Base-by-base conservation (phyloP, 2,113 vertebrate species). In the Callithrix jacchus region DNA sequence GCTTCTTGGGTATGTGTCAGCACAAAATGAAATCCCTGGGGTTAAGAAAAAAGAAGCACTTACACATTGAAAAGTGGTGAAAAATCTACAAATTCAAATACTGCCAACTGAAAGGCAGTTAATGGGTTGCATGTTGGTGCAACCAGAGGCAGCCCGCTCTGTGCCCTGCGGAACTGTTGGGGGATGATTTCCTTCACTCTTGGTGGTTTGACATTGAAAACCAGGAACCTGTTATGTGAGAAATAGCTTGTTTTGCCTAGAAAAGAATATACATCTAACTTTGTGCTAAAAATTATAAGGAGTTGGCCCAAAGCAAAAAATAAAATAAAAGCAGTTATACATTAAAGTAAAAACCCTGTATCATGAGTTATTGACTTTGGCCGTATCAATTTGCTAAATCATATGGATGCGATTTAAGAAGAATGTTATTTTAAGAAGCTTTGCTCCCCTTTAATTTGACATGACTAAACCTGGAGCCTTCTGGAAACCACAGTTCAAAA, bases 351-450 rank as follows among this genome's bases (percentile, higher is more conserved):
- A 97, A 97, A 97, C 97, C 92, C 87, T 97, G 89, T 95, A 97
- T 98, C 98, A 98, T 98, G 98, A 98, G 98, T 98, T 99, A 98
- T 98, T 98, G 98, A 98, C 98, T 98, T 98, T 98, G 98, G 98
- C 98, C 88, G 61, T 98, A 97, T 96, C 96, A 98, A 97, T 98
- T 98, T 98, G 97, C 97, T 98, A 97, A 98, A 98, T 98, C 98
- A 98, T 98, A 98, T 98, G 98, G 98, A 98, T 98, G 96, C 87
- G 96, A 98, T 99, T 99, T 99, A 97, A 96, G 95, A 91, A 97
- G 96, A 98, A 98, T 98, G 97, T 97, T 98, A 95, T 98, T 98
- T 98, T 98, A 98, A 98, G 97, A 97, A 98, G 76, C 92, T 97
- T 95, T 97, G 94, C 89, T 97, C 96, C 80, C 96, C 95, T 98